These are phyloP conservation scores for Hetaerina titia DNA, from an alignment of 2,888 invertebrate species.

Conservation along the genomic window DNA sequence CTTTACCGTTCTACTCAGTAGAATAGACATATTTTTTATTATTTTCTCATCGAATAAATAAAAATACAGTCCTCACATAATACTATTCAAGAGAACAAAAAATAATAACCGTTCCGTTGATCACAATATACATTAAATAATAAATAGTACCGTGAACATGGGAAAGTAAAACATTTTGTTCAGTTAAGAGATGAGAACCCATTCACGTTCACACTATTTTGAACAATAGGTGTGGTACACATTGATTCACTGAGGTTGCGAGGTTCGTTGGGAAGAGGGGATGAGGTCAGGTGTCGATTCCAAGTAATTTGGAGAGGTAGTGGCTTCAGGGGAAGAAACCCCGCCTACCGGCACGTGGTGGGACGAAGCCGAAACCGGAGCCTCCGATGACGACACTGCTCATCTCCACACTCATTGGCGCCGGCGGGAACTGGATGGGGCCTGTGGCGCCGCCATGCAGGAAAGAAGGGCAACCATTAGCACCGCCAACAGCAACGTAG, in stretches of 20 bases:
- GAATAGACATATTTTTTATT: slow-evolving; percentile 21
- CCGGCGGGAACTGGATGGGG: slow-evolving; percentile 53
- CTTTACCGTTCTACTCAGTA: background rate
- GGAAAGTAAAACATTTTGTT: background rate
- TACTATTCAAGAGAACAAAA: background rate
- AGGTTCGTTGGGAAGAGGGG: slow-evolving; percentile 2
- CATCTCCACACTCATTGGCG: background rate
- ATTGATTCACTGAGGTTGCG: background rate
- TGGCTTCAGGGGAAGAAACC: slow-evolving; percentile 7
- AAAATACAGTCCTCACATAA: slow-evolving; percentile 28
- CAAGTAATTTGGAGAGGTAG: background rate
- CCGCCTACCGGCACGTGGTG: slow-evolving; percentile 55
- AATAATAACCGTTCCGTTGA: background rate
- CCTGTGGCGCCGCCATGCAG: slow-evolving; percentile 40
- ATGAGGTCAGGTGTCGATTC: background rate
- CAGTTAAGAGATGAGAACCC: background rate
- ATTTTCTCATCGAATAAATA: slow-evolving; percentile 47
- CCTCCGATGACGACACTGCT: slow-evolving; percentile 53
- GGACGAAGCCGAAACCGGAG: slow-evolving; percentile 55
- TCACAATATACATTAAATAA: background rate
- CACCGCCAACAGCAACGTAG: background rate
- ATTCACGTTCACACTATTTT: background rate
- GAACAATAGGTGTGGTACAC: background rate
- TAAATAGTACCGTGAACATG: slow-evolving; percentile 37
- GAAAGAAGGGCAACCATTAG: background rate